phyloP scores from a whole-genome alignment of 2,113 vertebrate species.

The Climacteris rufus region DNA sequence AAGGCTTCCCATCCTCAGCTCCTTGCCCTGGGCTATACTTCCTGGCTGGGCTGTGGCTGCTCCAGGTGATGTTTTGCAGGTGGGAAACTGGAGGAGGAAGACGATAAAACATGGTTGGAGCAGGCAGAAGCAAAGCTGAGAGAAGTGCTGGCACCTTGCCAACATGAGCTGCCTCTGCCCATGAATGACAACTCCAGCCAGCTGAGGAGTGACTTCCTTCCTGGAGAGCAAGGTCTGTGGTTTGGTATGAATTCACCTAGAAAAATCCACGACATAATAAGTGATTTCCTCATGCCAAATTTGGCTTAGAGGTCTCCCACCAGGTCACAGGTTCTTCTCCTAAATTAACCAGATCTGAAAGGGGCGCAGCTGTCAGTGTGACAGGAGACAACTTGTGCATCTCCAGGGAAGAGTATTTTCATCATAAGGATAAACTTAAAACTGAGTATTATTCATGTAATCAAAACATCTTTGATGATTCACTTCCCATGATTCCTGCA shows the following conservation, averaged over 20 bases:
- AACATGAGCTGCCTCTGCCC: not conserved
- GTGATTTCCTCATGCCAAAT: not conserved
- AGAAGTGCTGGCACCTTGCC: not conserved
- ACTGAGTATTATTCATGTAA: constrained; percentile 39
- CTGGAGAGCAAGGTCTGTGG: not conserved
- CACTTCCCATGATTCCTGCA: not conserved
- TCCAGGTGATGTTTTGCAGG: not conserved
- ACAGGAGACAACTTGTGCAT: not conserved
- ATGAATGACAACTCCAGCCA: not conserved
- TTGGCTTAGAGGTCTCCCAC: not conserved
- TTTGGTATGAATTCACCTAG: not conserved
- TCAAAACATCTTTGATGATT: constrained; percentile 45
- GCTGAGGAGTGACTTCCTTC: not conserved
- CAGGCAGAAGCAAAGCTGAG: not conserved
- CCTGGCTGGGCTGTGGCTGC: not conserved
- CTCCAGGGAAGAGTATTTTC: not conserved
- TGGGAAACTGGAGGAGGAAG: not conserved
- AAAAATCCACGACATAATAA: not conserved
- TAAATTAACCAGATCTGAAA: not conserved
- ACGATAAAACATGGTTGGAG: not conserved
- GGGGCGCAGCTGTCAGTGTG: not conserved
- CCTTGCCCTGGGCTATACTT: not conserved
- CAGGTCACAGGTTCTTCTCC: not conserved
- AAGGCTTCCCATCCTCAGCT: not conserved
- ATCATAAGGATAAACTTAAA: constrained; percentile 11